phyloP scores from a whole-genome alignment of 2,113 vertebrate species.

The Chlorodrepanis virens region DNA sequence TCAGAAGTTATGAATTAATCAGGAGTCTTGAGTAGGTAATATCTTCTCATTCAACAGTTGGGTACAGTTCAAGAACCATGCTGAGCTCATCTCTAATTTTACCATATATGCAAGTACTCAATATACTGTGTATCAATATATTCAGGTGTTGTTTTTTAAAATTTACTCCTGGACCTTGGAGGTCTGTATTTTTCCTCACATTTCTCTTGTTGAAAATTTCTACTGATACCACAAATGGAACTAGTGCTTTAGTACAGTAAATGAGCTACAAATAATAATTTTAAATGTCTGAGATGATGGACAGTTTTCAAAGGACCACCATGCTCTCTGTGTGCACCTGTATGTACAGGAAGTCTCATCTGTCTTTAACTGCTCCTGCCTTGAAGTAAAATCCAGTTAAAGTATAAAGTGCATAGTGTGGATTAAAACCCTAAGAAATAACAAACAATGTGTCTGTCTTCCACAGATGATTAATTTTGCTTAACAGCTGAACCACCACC shows the following conservation, averaged over 20 bases:
- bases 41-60: background rate
- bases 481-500: conserved; percentile 32
- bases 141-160: background rate
- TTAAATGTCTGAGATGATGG: background rate
- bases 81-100: conserved; percentile 24
- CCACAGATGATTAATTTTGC: conserved; percentile 47
- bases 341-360: conserved; percentile 20
- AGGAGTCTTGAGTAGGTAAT: background rate
- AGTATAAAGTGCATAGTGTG: conserved; percentile 71
- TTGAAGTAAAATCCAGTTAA: conserved; percentile 68
- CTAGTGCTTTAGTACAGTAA: background rate
- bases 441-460: conserved; percentile 51
- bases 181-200: background rate
- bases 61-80: conserved; percentile 16
- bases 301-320: background rate
- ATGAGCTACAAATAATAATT: background rate
- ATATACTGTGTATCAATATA: background rate
- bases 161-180: background rate
- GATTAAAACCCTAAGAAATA: conserved; percentile 62
- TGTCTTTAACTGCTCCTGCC: conserved; percentile 12
- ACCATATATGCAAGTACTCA: background rate
- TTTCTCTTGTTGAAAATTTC: background rate
- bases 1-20: background rate
- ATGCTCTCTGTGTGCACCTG: background rate
- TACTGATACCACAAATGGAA: background rate